Percentiles rank a stretch among this genome's conserved stretches.
phyloP scores from a whole-genome alignment of 2,888 invertebrate genomes.

The Drosophila greeni region DNA sequence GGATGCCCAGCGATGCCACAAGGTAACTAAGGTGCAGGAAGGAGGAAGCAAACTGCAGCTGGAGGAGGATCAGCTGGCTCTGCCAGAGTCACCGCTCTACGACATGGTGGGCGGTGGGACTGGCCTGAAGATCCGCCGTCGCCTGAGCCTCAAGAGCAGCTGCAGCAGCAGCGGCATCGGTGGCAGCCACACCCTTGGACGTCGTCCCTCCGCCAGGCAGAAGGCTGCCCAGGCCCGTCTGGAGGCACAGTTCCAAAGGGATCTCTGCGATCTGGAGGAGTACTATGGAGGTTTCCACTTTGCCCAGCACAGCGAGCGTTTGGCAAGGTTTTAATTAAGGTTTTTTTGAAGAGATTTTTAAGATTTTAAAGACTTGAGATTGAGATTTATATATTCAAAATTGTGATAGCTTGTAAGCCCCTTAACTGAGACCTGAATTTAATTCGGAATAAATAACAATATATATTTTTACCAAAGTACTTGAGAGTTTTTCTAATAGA shows the following conservation, averaged over 20 bases:
- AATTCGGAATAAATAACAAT: conserved; percentile 46
- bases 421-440: conserved; percentile 47
- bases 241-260: conserved; percentile 57
- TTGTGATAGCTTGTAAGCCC: conserved; percentile 56
- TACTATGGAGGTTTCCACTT: conserved; percentile 65
- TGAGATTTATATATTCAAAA: neutral
- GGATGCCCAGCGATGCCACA: conserved; percentile 39
- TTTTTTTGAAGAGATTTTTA: neutral
- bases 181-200: conserved; percentile 8
- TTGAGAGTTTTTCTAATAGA: neutral
- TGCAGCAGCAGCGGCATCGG: conserved; percentile 16
- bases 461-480: neutral
- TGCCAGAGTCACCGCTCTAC: conserved; percentile 33
- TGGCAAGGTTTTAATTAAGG: conserved; percentile 13
- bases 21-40: neutral
- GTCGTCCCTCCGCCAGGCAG: conserved; percentile 46
- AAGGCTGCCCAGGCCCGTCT: conserved; percentile 44
- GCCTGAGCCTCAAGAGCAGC: conserved; percentile 52
- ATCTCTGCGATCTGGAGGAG: conserved; percentile 61
- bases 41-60: neutral
- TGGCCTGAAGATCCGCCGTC: conserved; percentile 39
- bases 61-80: neutral
- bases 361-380: neutral
- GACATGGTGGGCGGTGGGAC: conserved; percentile 36
- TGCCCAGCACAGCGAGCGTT: conserved; percentile 53